Evolutionary conservation across 2,888 invertebrate species (phyloP).

Genomic region (Rotaria macrura): DNA sequence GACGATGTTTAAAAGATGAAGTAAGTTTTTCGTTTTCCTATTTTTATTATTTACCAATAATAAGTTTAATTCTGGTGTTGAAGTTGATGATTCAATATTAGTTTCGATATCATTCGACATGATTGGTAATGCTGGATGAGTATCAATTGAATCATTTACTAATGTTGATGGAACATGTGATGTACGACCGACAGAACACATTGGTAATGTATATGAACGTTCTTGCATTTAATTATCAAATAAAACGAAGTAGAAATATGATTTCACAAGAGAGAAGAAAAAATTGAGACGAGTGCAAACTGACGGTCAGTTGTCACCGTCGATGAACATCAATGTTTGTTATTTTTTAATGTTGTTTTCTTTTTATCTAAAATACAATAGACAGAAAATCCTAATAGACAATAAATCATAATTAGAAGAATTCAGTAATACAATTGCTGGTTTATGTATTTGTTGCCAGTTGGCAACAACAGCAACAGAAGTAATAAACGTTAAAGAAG

Average conservation of each 20-base stretch:
- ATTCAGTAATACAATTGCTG: background rate
- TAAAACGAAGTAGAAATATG: background rate
- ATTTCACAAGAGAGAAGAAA: background rate
- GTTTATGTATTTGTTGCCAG: background rate
- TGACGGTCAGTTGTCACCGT: background rate
- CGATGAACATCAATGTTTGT: background rate
- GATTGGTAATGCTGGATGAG: background rate
- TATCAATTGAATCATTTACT: background rate
- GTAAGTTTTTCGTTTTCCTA: no score
- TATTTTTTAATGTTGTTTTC: background rate
- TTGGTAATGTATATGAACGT: background rate
- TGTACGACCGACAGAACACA: background rate
- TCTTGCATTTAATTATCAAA: background rate
- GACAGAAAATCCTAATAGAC: background rate
- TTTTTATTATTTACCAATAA: background rate
- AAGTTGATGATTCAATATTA: background rate
- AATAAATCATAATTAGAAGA: background rate
- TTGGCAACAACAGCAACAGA: background rate
- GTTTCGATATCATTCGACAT: background rate
- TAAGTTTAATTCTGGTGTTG: slow-evolving; percentile 9
- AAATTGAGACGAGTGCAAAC: background rate
- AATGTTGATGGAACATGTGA: background rate
- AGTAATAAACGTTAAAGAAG: background rate
- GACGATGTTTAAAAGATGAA: no score
- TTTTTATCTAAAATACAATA: background rate